phyloP scores from a whole-genome alignment of 2,888 invertebrate species.

The Drosophila siamana region DNA sequence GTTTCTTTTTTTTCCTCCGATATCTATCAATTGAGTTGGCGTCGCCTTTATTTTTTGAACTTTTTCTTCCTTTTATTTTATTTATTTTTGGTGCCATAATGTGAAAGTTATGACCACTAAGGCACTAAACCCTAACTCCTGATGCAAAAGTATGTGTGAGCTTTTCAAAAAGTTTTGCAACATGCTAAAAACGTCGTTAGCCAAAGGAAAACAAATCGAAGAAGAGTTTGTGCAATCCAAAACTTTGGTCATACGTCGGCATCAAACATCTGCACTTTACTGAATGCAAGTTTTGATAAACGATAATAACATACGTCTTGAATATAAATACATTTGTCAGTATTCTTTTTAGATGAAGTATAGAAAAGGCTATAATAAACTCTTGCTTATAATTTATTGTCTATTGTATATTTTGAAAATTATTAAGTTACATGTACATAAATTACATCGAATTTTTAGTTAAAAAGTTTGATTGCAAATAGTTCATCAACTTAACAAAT shows the following conservation, averaged over 20 bases:
- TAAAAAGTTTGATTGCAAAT: background rate
- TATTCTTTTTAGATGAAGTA: no score
- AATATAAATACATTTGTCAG: no score
- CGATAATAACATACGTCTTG: no score
- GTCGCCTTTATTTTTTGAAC: constrained; percentile 29
- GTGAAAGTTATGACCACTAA: constrained; percentile 54
- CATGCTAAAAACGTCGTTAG: constrained; percentile 16
- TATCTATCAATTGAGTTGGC: constrained; percentile 46
- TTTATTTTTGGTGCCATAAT: constrained; percentile 42
- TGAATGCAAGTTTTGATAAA: background rate
- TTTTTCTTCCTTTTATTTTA: constrained; percentile 5
- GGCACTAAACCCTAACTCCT: constrained; percentile 18
- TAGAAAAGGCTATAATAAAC: no score
- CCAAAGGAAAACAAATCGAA: constrained; percentile 3
- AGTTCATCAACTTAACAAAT: background rate
- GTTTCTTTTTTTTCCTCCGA: no score
- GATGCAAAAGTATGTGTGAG: background rate
- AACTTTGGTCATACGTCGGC: background rate
- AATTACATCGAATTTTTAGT: background rate
- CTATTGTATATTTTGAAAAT: no score
- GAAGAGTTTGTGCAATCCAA: background rate
- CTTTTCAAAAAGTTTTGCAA: constrained; percentile 27
- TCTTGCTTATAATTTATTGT: no score
- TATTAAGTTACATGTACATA: no score
- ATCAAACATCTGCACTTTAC: constrained; percentile 1